Base-by-base conservation (phyloP, 2,888 invertebrate genomes). In the Pandemis cinnamomeana region DNA sequence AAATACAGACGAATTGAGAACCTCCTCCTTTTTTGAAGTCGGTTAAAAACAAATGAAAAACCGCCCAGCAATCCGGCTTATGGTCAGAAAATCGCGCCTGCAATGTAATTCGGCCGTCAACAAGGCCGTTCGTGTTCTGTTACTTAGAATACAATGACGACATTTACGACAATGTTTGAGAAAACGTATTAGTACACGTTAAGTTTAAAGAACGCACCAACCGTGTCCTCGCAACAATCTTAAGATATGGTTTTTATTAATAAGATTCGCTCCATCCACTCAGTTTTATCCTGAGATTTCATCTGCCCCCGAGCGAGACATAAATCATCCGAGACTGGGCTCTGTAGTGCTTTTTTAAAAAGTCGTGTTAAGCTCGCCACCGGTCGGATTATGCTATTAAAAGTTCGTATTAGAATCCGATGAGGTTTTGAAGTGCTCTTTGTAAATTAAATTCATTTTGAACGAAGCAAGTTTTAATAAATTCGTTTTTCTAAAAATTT, bases 241-340 rank as follows among this genome's bases (percentile, higher is more conserved):
- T 5, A 15, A 15, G 27, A 11, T 7, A 60, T 20, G 44, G 44
- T 27, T 46, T 60, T 42, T 68, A 64, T 64, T 48, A 68, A 64
- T 20, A 42, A 20, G 27, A 68, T 58, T 20, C 48, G 20, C 76
- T 71, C 53, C 13, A 46, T 41, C 69, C 67, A 48, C 77, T 78
- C 75, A 72, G 77, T 79, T 81, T 82, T 84, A 84, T 82, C 82
- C 79, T 75, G 55, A 81, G 80, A 81, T 81, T 80, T 77, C 78
- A 80, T 78, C 78, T 77, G 74, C 80, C 84, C 80, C 75, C 71
- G 77, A 80, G 80, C 68, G 73, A 76, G 79, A 78, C 78, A 85
- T 85, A 85, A 85, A 86, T 85, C 84, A 85, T 82, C 80, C 78
- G 73, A 7, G 58, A 58, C 58, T 3, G 6, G 55, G 27, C 58